Percentiles rank a stretch among this genome's conserved stretches.
phyloP scores from a whole-genome alignment of 2,888 invertebrate genomes.

The Lymantria dispar region DNA sequence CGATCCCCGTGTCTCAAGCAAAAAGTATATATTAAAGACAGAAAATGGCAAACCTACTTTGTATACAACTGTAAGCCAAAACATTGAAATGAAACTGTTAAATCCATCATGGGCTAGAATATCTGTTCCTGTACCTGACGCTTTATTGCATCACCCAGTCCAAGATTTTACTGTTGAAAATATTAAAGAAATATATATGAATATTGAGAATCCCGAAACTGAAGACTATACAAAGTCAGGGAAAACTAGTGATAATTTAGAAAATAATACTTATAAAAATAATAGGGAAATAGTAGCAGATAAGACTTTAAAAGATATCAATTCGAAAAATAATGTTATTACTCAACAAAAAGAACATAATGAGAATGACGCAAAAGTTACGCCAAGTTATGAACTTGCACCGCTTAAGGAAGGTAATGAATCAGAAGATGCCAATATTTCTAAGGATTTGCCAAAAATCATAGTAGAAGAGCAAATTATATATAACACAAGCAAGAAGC shows the following conservation, averaged over 20 bases:
- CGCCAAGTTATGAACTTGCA: constrained; percentile 28
- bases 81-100: constrained; percentile 47
- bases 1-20: constrained; percentile 60
- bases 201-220: constrained; percentile 41
- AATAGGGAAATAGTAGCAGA: background rate
- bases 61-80: constrained; percentile 39
- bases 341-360: background rate
- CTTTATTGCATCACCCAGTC: constrained; percentile 32
- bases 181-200: constrained; percentile 43
- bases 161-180: constrained; percentile 26
- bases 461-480: background rate
- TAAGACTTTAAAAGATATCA: background rate
- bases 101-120: constrained; percentile 43
- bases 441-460: background rate
- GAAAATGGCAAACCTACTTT: constrained; percentile 42
- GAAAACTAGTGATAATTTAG: constrained; percentile 31
- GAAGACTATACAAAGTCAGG: constrained; percentile 47
- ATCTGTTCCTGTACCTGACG: constrained; percentile 43
- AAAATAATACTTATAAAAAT: background rate
- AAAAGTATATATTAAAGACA: constrained; percentile 47
- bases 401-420: constrained; percentile 26
- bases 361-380: background rate
- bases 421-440: background rate
- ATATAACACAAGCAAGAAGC: background rate
- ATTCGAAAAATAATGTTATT: background rate